Percentiles rank a stretch among this genome's conserved stretches.
Conservation (phyloP, 1,140 invertebrate species). For the Diachasma alloeum region DNA sequence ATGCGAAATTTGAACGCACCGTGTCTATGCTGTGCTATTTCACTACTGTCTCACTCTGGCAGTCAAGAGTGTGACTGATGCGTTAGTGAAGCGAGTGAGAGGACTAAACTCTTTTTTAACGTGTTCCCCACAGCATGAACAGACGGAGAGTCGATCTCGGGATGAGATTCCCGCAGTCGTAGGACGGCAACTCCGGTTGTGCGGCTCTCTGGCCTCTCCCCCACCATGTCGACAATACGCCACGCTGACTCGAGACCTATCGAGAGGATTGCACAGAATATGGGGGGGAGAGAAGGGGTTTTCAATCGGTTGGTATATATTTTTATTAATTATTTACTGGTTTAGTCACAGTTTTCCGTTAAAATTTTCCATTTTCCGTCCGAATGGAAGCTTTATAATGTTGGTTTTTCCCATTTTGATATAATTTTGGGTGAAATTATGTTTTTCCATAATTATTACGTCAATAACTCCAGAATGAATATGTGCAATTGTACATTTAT, state of each 20-base stretch:
- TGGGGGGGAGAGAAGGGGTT: no score
- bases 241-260: not conserved
- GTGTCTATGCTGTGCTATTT: not conserved
- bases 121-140: not conserved
- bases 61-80: not conserved
- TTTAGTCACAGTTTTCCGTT: no score
- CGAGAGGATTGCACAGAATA: not conserved
- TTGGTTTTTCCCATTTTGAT: no score
- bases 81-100: not conserved
- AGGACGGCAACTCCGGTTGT: slow-evolving; percentile 4
- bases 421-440: not conserved
- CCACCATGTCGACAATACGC: not conserved
- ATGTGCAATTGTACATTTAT: no score
- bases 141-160: slow-evolving; percentile 6
- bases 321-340: no score
- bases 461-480: no score
- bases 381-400: no score
- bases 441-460: no score
- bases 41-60: not conserved
- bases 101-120: not conserved
- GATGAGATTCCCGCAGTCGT: not conserved
- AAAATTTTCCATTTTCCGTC: no score
- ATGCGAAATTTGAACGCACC: not conserved
- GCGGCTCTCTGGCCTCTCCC: no score
- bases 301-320: no score